Percentiles rank a stretch among this genome's conserved stretches.
phyloP scores from a whole-genome alignment of 2,888 invertebrate genomes.

The Callosobruchus maculatus region DNA sequence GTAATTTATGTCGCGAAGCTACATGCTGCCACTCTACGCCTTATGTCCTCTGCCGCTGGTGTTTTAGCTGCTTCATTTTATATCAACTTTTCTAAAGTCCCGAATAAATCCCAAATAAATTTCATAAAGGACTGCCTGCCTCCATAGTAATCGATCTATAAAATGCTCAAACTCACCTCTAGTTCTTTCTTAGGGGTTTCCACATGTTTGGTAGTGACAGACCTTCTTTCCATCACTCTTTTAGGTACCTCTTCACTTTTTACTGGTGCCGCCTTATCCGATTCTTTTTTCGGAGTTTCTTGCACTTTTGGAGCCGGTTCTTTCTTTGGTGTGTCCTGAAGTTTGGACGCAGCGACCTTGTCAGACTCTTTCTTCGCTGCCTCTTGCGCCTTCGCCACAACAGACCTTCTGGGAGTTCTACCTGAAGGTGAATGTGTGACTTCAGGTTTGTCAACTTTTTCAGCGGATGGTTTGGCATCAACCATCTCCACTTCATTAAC shows the following conservation, averaged over 20 bases:
- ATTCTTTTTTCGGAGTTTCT: neutral
- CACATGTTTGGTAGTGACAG: conserved; percentile 1
- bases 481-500: neutral
- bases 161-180: conserved; percentile 1
- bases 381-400: neutral
- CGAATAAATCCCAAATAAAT: too few species aligned
- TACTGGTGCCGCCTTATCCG: neutral
- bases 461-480: neutral
- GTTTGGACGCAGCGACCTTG: conserved; percentile 4
- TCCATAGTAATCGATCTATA: neutral
- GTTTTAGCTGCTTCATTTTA: too few species aligned
- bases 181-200: conserved; percentile 12
- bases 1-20: too few species aligned
- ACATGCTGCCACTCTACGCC: too few species aligned
- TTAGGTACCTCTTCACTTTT: neutral
- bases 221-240: conserved; percentile 14
- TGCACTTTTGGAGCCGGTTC: neutral
- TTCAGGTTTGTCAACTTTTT: neutral
- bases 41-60: too few species aligned
- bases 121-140: too few species aligned
- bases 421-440: neutral
- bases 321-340: neutral
- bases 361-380: conserved; percentile 1
- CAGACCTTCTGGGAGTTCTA: neutral
- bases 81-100: too few species aligned